Percentiles rank a stretch among this genome's conserved stretches.
These are phyloP conservation scores for Trididemnum clinides DNA, from an alignment of 23 tunicate species.

Conservation along the genomic window DNA sequence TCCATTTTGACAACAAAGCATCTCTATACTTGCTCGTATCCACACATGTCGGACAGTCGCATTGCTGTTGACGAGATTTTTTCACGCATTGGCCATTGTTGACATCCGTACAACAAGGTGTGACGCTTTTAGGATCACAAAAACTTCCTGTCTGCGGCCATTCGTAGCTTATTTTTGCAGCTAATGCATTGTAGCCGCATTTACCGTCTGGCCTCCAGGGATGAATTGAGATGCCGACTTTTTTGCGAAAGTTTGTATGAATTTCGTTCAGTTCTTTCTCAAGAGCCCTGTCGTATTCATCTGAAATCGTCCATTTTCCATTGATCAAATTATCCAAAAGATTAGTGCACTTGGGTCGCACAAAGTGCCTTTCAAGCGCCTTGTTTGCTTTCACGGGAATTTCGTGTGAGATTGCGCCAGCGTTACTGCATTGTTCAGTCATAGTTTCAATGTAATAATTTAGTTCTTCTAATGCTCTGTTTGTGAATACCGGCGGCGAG, in stretches of 20 bases:
- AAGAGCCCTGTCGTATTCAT: not conserved
- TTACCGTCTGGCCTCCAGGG: conserved; percentile 31
- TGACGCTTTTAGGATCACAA: conserved; percentile 22
- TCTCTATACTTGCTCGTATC: conserved; percentile 45
- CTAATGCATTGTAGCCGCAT: conserved; percentile 17
- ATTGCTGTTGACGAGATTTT: not conserved
- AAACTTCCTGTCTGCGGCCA: conserved; percentile 20
- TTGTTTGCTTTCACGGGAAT: not conserved
- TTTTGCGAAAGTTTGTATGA: not conserved
- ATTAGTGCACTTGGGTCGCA: conserved; percentile 12
- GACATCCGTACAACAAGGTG: conserved; percentile 48
- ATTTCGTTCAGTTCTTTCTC: not conserved
- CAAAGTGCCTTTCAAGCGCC: not conserved
- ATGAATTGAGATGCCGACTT: not conserved
- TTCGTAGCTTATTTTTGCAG: not conserved
- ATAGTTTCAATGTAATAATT: not conserved
- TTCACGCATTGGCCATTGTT: conserved; percentile 41
- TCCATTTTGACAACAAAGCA: conserved; percentile 50
- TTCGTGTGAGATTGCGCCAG: not conserved
- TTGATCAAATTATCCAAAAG: conserved; percentile 19
- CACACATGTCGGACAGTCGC: conserved; percentile 39
- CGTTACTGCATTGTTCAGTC: not conserved
- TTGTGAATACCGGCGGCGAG: no score
- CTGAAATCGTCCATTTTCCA: conserved; percentile 5
- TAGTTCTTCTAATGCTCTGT: not conserved